Evolutionary conservation across 1,140 invertebrate genomes (phyloP), one percentile per base, ranked within the genome.

Genomic region (Drosophila sp.): DNA sequence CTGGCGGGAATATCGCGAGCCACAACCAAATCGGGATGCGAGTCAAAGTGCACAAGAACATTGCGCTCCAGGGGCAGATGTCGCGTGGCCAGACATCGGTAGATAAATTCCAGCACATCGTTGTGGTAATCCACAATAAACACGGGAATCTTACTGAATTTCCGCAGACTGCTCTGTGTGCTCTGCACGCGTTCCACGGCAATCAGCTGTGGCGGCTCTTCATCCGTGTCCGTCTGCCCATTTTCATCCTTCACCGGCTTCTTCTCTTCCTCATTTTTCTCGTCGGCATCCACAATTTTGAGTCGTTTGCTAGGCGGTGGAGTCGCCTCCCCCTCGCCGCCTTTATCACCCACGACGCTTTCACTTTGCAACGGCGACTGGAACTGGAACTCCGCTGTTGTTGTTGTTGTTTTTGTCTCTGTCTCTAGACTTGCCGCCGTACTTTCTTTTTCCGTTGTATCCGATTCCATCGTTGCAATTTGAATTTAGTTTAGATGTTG

Each of bases 1-100:
- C 83, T 89, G 32, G 90, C 87, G 11, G 86, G 69, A 48, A 91
- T 90, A 11, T 91, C 81, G 0, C 89, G 53, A n/a, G 97, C 96
- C 76, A 98, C 94, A 4, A 97, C 93, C 93, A 98, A 94, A 86
- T 98, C 97, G 3, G 97, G 97, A 93, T 98, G 97, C 0, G 97
- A 97, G 92, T 98, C 97, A 51, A 98, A 95, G 92, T 98, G 97
- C 43, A 98, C 92, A 32, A 98, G 92, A 1, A 94, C 94, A 62
- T 95, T 95, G 34, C 94, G 94, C 89, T 95, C 93, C 25, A 97
- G 92, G 0, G 96, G 96, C 53, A 98, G 92, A 91, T 96, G 95
- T 81, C 96, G 97, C 0, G 96, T 95, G 40, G 96, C 97, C 64
- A 98, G 95, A 65, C 94, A 95, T 6, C 96, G 94, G 87, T 98